A percentile compares a stretch with the other conserved stretches of the same genome.
These are phyloP conservation scores for Neomonachus schauinslandi DNA, from an alignment of 2,113 vertebrate genomes.

Conservation along the genomic window DNA sequence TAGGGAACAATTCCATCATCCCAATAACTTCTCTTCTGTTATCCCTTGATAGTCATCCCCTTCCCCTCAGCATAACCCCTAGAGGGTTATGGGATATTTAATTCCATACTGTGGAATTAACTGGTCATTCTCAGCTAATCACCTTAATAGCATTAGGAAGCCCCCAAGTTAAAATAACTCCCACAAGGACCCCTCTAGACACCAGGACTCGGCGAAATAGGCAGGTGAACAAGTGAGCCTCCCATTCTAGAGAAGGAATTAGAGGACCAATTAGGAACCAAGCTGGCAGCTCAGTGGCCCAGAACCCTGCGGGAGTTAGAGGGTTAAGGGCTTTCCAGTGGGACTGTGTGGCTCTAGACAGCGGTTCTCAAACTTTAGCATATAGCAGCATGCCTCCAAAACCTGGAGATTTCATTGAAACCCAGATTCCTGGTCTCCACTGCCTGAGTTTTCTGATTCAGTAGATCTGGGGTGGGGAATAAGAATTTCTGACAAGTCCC, in stretches of 20 bases:
- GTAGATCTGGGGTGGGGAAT: not conserved
- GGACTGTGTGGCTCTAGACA: not conserved
- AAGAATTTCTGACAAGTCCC: slow-evolving; percentile 22
- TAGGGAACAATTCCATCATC: not conserved
- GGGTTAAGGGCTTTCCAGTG: not conserved
- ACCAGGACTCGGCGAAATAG: not conserved
- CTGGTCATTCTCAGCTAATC: slow-evolving; percentile 49
- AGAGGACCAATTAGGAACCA: not conserved
- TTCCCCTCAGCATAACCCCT: not conserved
- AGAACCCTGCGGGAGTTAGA: not conserved
- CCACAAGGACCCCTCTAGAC: not conserved
- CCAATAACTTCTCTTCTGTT: not conserved
- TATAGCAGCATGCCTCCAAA: not conserved
- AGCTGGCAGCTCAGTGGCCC: not conserved
- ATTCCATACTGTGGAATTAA: slow-evolving; percentile 37
- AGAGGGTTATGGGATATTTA: slow-evolving; percentile 16
- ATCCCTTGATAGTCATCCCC: not conserved
- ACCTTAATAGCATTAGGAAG: slow-evolving; percentile 7
- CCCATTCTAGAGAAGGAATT: not conserved
- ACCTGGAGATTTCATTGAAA: not conserved
- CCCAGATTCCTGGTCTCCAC: slow-evolving; percentile 3
- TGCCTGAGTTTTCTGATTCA: not conserved
- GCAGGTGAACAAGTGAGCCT: not conserved
- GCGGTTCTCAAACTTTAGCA: slow-evolving; percentile 10
- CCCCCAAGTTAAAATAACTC: slow-evolving; percentile 26